Conservation (phyloP, 2,888 invertebrate genomes). For the Cenopis cana region DNA sequence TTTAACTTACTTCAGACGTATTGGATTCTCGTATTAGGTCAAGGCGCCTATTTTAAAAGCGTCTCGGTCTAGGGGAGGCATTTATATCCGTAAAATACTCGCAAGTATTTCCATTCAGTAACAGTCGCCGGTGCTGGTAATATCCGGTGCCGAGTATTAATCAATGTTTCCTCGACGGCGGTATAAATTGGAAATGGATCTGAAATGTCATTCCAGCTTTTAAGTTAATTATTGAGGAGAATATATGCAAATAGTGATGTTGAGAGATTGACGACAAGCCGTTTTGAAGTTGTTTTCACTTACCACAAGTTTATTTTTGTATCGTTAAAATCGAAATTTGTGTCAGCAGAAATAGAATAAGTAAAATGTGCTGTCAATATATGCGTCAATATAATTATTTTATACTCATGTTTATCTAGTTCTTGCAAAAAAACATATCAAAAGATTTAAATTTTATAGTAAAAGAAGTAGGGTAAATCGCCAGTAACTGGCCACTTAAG, state of each 20-base stretch:
- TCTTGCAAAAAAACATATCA: too few species aligned
- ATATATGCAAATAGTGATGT: constrained; percentile 8
- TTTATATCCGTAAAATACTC: constrained; percentile 33
- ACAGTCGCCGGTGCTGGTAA: constrained; percentile 49
- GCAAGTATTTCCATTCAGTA: constrained; percentile 45
- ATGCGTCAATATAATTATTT: too few species aligned
- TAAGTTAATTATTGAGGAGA: constrained; percentile 33
- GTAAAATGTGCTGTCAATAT: too few species aligned
- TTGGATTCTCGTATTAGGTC: constrained; percentile 24
- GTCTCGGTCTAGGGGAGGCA: constrained; percentile 14
- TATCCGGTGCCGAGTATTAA: constrained; percentile 59
- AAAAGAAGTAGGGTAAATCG: too few species aligned
- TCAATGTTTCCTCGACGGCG: constrained; percentile 50
- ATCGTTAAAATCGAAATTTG: too few species aligned
- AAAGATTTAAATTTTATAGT: too few species aligned
- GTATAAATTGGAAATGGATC: constrained; percentile 45
- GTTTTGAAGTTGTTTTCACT: background rate
- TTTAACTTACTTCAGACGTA: constrained; percentile 2
- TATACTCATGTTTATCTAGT: too few species aligned
- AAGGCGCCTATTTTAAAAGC: constrained; percentile 34
- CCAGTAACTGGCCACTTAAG: too few species aligned
- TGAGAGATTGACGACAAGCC: background rate
- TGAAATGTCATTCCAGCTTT: constrained; percentile 40
- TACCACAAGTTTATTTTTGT: background rate
- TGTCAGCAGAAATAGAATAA: too few species aligned